Conservation (phyloP, 2,797 vertebrate genomes). For the Delichon dasypus region DNA sequence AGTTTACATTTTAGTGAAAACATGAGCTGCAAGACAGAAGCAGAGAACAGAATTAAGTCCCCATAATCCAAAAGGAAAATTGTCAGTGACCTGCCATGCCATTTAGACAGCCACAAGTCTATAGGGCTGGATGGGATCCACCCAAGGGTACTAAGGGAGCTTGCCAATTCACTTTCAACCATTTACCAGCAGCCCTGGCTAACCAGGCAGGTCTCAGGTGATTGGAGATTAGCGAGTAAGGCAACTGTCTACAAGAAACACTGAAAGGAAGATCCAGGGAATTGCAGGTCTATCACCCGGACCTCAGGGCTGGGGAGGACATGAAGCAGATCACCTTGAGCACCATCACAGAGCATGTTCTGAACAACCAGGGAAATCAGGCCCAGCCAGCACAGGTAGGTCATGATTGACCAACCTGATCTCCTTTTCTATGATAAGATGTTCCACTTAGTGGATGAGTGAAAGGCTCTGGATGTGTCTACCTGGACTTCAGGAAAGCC, state of each 20-base stretch:
- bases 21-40: background rate
- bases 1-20: background rate
- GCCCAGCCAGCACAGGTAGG: background rate
- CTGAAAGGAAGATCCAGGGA: background rate
- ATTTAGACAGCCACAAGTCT: background rate
- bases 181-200: background rate
- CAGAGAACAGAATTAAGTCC: background rate
- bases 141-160: background rate
- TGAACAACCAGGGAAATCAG: background rate
- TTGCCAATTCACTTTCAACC: background rate
- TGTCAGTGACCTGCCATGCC: background rate
- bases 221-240: background rate
- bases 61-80: background rate
- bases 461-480: background rate
- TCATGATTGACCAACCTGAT: rapidly evolving
- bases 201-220: background rate
- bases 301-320: background rate
- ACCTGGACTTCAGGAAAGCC: background rate
- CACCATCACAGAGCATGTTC: background rate
- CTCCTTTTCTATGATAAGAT: background rate
- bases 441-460: background rate
- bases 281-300: background rate
- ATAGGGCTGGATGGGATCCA: background rate
- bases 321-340: background rate
- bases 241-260: background rate